phyloP scores from a whole-genome alignment of 2,113 vertebrate species.

The Picathartes gymnocephalus region DNA sequence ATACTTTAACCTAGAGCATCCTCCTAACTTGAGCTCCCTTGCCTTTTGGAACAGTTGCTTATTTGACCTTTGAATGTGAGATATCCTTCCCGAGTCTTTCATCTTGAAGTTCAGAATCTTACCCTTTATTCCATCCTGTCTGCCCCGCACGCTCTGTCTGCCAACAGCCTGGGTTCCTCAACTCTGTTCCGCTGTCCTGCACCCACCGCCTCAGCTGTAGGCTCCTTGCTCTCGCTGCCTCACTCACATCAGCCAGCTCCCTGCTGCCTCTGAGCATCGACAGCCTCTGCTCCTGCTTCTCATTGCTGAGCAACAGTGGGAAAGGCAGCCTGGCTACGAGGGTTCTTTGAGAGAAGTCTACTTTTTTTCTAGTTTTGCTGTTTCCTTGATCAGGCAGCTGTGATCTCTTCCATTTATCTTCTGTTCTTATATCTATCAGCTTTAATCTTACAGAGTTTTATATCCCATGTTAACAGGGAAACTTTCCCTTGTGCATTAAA shows the following conservation, averaged over 20 bases:
- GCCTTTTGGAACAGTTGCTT: background rate
- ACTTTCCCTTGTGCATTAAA: background rate
- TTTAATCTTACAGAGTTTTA: background rate
- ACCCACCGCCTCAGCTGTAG: background rate
- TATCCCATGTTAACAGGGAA: background rate
- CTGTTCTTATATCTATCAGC: background rate
- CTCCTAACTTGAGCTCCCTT: background rate
- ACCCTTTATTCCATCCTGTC: background rate
- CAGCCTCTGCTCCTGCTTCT: background rate
- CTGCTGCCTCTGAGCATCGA: background rate
- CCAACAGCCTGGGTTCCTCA: background rate
- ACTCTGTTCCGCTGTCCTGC: background rate
- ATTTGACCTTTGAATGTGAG: background rate
- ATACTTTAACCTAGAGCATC: background rate
- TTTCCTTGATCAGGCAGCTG: background rate
- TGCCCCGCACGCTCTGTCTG: rapidly evolving
- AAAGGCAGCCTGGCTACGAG: background rate
- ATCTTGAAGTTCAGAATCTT: background rate
- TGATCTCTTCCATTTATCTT: background rate
- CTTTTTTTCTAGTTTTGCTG: background rate
- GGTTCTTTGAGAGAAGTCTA: background rate
- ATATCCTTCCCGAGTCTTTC: background rate
- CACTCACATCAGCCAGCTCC: background rate
- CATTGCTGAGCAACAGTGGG: background rate
- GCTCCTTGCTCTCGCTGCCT: background rate